phyloP scores from a whole-genome alignment of 2,888 invertebrate genomes.

The Prionchulus punctatus region DNA sequence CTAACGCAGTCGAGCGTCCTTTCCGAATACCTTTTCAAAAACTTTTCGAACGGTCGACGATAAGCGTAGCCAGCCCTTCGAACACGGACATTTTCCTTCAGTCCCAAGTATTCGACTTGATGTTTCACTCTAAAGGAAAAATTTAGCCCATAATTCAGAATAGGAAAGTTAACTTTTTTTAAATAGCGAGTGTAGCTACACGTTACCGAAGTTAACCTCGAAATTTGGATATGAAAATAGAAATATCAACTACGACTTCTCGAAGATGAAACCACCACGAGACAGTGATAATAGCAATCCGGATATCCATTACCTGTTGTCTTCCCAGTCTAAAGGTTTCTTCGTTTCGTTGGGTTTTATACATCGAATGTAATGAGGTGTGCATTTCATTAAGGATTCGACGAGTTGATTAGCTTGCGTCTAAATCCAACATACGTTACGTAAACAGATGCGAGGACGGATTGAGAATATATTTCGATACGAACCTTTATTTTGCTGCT shows the following conservation, averaged over 20 bases:
- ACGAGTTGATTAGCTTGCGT: constrained; percentile 50
- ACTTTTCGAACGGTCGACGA: constrained; percentile 46
- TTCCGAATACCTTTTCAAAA: constrained; percentile 40
- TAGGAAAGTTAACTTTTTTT: too few species aligned
- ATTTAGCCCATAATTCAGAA: too few species aligned
- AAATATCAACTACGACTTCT: too few species aligned
- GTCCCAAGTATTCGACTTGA: constrained; percentile 51
- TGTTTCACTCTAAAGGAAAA: constrained; percentile 44
- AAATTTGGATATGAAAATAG: too few species aligned
- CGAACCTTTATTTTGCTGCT: constrained; percentile 47
- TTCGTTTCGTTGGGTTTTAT: constrained; percentile 56
- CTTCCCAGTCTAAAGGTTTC: constrained; percentile 49
- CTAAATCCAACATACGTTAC: constrained; percentile 29
- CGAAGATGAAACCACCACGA: too few species aligned
- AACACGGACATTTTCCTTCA: constrained; percentile 52
- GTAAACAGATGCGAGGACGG: too few species aligned
- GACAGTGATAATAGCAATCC: too few species aligned
- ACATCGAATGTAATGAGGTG: constrained; percentile 53
- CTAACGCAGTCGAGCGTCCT: too few species aligned
- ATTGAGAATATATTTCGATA: constrained; percentile 2
- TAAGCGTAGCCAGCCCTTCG: constrained; percentile 53
- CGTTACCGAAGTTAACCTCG: too few species aligned
- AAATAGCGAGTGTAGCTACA: too few species aligned
- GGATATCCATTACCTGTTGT: too few species aligned
- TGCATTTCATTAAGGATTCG: constrained; percentile 48